A percentile compares a stretch with the other conserved stretches of the same genome.
Conservation (phyloP, 2,888 invertebrate genomes). For the Sthenelais limicola region DNA sequence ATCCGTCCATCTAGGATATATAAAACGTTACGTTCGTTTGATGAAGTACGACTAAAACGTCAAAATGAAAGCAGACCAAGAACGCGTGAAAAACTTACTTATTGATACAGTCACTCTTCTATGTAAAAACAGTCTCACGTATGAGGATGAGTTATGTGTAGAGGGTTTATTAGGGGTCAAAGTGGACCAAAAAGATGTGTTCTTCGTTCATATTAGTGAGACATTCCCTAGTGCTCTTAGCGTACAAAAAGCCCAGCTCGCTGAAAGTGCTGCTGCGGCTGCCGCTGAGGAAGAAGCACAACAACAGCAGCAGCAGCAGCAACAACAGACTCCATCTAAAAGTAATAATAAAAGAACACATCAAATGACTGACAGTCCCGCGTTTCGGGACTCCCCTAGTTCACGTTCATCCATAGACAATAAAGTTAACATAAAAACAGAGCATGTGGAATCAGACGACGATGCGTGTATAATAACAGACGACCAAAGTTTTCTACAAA, state of each 20-base stretch:
- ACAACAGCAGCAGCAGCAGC: background rate
- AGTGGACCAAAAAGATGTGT: constrained; percentile 47
- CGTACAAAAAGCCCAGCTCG: constrained; percentile 18
- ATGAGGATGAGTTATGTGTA: constrained; percentile 43
- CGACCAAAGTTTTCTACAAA: background rate
- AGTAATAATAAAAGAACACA: background rate
- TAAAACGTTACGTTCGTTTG: background rate
- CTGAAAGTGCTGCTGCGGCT: too few species aligned
- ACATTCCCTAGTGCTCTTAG: constrained; percentile 36
- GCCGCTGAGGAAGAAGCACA: constrained; percentile 3
- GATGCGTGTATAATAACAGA: constrained; percentile 30
- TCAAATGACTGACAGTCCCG: background rate
- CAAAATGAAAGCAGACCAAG: constrained; percentile 49
- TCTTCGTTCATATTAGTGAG: constrained; percentile 49
- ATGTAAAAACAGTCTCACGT: constrained; percentile 49
- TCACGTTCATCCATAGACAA: background rate
- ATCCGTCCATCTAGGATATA: constrained; percentile 5
- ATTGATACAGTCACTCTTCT: constrained; percentile 47
- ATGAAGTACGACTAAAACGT: background rate
- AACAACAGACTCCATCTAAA: background rate
- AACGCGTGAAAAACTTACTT: constrained; percentile 46
- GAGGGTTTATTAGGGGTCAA: constrained; percentile 48
- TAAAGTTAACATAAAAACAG: constrained; percentile 27
- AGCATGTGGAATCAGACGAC: constrained; percentile 21
- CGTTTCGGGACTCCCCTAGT: constrained; percentile 11